Base-by-base conservation (phyloP, 2,113 vertebrate species). In the Pseudopipra pipra region DNA sequence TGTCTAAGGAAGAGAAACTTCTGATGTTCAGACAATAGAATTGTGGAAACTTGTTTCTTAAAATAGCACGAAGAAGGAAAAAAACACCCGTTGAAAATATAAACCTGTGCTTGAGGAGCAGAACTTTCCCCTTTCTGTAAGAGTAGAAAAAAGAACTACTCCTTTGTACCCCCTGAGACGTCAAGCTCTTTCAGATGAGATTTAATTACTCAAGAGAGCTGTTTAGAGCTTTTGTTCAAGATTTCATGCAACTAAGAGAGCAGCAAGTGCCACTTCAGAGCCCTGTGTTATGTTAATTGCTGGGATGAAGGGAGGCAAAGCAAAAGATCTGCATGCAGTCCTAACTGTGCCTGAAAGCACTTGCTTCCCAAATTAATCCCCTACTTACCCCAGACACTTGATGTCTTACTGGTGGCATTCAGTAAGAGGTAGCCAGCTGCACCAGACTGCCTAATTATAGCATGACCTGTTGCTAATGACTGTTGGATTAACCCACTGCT, bases 401-500 rank as follows among this genome's bases (percentile, higher is more conserved):
- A 25, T 31, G 72, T 28, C 59, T 86, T 74, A 47, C 73, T 58
- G 67, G 19, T 65, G 83, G 35, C 73, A n/a, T 43, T 65, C 73
- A n/a, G 51, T 9, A 47, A 83, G 67, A 89, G 54, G 85, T 5
- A 79, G 56, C 63, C 95, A 56, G n/a, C 19, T 27, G 52, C 44
- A 78, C 70, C 63, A 44, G 79, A 41, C 47, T 73, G 51, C 23
- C 73, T 87, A 94, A 96, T 96, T 95, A 80, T 0, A 94, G 74
- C 78, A 43, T 28, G 87, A 78, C 82, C 91, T 73, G 91, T 71
- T 70, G 78, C 93, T 96, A 95, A 96, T 96, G 81, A 89, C 55
- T 83, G 77, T 93, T 93, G 95, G 90, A 85, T 79, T 87, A 87
- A 87, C 73, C 39, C 85, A 46, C 73, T 23, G 73, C 87, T 82